phyloP scores from a whole-genome alignment of 1,140 invertebrate species.

The Anastrepha ludens region DNA sequence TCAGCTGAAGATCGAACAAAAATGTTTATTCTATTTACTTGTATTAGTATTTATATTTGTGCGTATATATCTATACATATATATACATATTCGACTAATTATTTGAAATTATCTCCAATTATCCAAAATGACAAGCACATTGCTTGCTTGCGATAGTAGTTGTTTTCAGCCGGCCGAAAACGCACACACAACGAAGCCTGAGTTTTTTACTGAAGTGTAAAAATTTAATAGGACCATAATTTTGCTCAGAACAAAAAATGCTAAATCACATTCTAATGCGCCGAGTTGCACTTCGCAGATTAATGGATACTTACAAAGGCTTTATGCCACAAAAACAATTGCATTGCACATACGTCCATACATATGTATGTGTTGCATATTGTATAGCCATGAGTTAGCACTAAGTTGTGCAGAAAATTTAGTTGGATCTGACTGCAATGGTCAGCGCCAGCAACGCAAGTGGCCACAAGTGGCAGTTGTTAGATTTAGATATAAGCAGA shows the following conservation, averaged over 20 bases:
- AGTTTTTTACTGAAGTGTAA: neutral
- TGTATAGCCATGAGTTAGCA: neutral
- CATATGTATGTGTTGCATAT: neutral
- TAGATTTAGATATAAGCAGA: conserved; percentile 31
- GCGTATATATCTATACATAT: too few species aligned
- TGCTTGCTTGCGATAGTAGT: too few species aligned
- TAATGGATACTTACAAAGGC: neutral
- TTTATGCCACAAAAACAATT: neutral
- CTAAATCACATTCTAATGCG: neutral
- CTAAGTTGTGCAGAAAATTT: neutral
- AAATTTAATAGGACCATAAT: conserved; percentile 1
- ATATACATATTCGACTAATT: too few species aligned
- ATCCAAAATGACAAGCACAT: too few species aligned
- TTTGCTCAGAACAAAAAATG: neutral
- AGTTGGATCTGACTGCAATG: neutral
- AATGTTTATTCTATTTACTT: too few species aligned
- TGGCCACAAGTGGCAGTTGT: conserved; percentile 5
- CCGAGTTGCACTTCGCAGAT: neutral
- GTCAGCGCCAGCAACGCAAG: neutral
- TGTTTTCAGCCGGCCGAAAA: neutral
- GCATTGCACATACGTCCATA: neutral
- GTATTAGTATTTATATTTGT: too few species aligned
- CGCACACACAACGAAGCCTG: neutral
- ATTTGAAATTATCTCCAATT: too few species aligned
- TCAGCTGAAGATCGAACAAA: too few species aligned